phyloP scores from a whole-genome alignment of 2,797 vertebrate species.

The Scleropages formosus region DNA sequence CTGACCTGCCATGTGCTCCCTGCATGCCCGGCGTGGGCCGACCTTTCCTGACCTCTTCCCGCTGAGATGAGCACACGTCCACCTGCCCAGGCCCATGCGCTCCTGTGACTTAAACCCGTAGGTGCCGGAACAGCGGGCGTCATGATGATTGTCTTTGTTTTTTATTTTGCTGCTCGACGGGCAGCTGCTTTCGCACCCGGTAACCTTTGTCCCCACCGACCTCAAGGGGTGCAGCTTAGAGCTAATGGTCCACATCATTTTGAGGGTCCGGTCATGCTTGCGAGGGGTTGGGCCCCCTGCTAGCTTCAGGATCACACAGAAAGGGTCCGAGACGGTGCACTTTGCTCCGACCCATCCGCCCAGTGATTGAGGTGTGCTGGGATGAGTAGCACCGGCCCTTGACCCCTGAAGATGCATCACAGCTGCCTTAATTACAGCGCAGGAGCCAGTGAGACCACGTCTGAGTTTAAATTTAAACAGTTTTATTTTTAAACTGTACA shows the following conservation, averaged over 20 bases:
- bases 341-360: background rate
- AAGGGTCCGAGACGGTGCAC: background rate
- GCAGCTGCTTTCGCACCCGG: background rate
- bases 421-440: slow-evolving; percentile 53
- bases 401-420: slow-evolving; percentile 5
- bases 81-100: too few relatives aligned
- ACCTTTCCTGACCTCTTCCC: slow-evolving; percentile 6
- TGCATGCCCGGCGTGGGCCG: slow-evolving; percentile 41
- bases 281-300: background rate
- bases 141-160: background rate
- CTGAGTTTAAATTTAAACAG: slow-evolving; percentile 59
- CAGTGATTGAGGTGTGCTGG: background rate
- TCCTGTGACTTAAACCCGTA: slow-evolving; percentile 1
- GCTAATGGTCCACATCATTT: background rate
- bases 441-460: slow-evolving; percentile 44
- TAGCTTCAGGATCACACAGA: too few relatives aligned
- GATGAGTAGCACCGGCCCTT: background rate
- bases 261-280: slow-evolving; percentile 1
- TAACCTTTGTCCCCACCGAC: background rate
- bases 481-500: slow-evolving; percentile 48
- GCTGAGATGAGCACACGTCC: slow-evolving; percentile 6
- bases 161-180: background rate
- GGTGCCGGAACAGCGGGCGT: background rate
- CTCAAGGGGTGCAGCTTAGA: background rate
- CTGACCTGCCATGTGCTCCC: slow-evolving; percentile 39